phyloP scores from a whole-genome alignment of 2,888 invertebrate genomes.

The Pollenia griseotomentosa region DNA sequence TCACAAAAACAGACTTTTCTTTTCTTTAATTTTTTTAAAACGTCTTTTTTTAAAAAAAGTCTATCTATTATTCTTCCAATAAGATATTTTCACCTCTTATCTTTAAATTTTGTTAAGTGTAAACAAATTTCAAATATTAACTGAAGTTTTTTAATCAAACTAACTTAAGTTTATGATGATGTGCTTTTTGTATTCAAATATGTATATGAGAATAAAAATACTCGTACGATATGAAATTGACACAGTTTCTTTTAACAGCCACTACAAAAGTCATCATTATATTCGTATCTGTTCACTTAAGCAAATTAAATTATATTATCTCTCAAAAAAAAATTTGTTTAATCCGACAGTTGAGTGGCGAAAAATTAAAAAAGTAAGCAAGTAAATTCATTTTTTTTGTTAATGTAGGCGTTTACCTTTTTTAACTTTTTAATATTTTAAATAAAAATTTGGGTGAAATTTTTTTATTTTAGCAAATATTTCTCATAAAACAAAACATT shows the following conservation, averaged over 20 bases:
- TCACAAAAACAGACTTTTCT: no score
- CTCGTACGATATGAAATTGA: constrained; percentile 11
- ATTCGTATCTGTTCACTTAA: constrained; percentile 11
- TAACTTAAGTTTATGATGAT: neutral
- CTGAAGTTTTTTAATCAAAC: neutral
- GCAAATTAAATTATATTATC: constrained; percentile 28
- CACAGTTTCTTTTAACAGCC: constrained; percentile 16
- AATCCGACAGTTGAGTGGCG: neutral
- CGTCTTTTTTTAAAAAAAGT: no score
- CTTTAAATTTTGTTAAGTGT: constrained; percentile 8
- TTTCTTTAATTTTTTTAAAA: no score
- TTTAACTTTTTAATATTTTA: neutral
- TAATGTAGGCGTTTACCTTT: constrained; percentile 48
- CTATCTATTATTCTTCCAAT: no score
- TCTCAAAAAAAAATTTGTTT: neutral
- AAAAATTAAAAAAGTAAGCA: neutral
- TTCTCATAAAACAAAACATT: constrained; percentile 3
- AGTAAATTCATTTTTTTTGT: neutral
- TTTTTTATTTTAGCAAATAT: constrained; percentile 23
- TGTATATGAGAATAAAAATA: neutral
- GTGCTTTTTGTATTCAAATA: neutral
- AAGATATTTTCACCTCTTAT: no score
- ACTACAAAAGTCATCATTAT: constrained; percentile 18
- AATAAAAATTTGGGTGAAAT: constrained; percentile 30
- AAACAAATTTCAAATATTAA: neutral